phyloP scores from a whole-genome alignment of 2,797 vertebrate genomes.

The Gallinago nigripennis region DNA sequence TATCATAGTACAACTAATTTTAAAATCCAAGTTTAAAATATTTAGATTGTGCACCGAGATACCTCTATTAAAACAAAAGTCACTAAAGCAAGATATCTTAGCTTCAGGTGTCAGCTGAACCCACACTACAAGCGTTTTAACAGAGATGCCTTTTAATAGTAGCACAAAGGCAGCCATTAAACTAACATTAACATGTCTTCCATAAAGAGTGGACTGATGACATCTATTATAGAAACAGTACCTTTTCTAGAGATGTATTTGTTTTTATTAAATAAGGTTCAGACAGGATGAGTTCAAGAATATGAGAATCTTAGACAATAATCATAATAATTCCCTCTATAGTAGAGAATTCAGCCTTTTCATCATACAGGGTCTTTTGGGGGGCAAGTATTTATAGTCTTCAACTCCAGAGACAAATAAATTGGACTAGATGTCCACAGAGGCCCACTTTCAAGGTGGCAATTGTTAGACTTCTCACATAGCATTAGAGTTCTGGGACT shows the following conservation, averaged over 20 bases:
- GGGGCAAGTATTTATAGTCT: not conserved
- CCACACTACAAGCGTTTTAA: not conserved
- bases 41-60: fast-evolving
- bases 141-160: not conserved
- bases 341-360: not conserved
- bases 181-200: not conserved
- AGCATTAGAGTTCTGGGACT: not conserved
- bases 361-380: not conserved
- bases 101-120: not conserved
- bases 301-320: not conserved
- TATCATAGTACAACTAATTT: not conserved
- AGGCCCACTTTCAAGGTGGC: not conserved
- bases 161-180: not conserved
- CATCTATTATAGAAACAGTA: not conserved
- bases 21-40: not conserved
- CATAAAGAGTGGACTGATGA: not conserved
- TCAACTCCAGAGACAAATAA: not conserved
- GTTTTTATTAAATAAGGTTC: not conserved
- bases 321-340: not conserved
- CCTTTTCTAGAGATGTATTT: not conserved
- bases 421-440: not conserved
- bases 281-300: not conserved
- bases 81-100: not conserved
- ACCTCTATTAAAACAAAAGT: not conserved
- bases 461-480: not conserved